Base-by-base conservation (phyloP, 2,888 invertebrate species). In the Prosopocoilus inquinatus region DNA sequence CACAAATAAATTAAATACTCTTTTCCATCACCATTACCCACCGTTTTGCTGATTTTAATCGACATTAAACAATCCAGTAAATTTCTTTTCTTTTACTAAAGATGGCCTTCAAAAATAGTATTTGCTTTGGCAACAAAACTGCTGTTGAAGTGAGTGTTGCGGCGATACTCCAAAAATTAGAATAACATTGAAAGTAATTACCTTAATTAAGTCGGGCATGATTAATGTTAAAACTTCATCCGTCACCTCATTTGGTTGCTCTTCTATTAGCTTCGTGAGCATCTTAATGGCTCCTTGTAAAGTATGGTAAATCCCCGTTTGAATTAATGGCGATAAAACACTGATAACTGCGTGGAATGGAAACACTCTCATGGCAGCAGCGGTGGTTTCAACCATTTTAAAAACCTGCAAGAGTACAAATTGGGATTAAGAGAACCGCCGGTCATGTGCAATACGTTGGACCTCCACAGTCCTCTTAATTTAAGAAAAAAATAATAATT, bases 231-330 rank as follows among this genome's bases (percentile, higher is more conserved):
- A 83, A 68, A 89, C 84, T 47, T 88, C 85, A 69, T 92, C 88
- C 1, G 87, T 84, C 16, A 90, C 84, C 60, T 90, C 87, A 33
- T 80, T 73, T 3, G 88, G 84, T 59, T 90, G 84, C 59, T 89
- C 86, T 72, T 92, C 90, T 43, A 93, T 89, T 57, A 94, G 83
- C 74, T 90, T 90, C 0, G 90, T 89, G 41, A 94, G 82, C 81
- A 96, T 88, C 80, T 96, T 96, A 46, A 97, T 89, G 55, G 95
- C 95, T 63, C 94, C 94, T 75, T 94, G 85, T 72, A 94, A 91
- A 53, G 90, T 85, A 1, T 96, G 95, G 79, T 86, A 91, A 15
- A 89, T 87, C 64, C 90, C 90, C 0, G 94, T 95, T 32, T 89
- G 86, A 64, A 97, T 92, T 67, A 96, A 88, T 0, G 96, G 94